phyloP scores from a whole-genome alignment of 2,888 invertebrate genomes.

The Malacosoma neustria region DNA sequence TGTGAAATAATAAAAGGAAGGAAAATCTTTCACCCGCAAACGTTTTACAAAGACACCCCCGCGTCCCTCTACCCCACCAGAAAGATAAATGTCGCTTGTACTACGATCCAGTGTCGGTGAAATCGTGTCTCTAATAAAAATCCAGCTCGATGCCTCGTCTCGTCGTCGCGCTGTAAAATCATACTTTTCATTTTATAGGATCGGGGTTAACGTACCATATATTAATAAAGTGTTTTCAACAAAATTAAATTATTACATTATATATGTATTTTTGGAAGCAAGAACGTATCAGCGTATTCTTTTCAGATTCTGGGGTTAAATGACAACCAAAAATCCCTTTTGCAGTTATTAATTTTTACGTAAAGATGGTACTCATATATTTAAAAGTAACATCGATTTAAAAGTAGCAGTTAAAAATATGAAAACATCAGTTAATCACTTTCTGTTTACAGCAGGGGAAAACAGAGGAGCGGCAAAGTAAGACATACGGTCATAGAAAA shows the following conservation, averaged over 20 bases:
- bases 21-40: slow-evolving; percentile 59
- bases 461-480: slow-evolving; percentile 46
- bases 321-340: no score
- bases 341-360: no score
- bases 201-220: slow-evolving; percentile 1
- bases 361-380: no score
- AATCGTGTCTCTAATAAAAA: slow-evolving; percentile 53
- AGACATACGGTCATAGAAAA: slow-evolving; percentile 65
- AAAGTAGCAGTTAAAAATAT: slow-evolving; percentile 33
- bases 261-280: no score
- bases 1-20: slow-evolving; percentile 61
- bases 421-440: slow-evolving; percentile 39
- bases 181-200: slow-evolving; percentile 4
- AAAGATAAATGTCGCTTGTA: slow-evolving; percentile 57
- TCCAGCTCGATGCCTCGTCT: slow-evolving; percentile 13
- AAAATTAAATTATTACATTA: no score
- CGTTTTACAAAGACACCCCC: slow-evolving; percentile 58
- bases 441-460: slow-evolving; percentile 30
- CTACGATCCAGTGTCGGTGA: slow-evolving; percentile 48
- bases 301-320: no score
- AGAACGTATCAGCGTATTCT: no score
- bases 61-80: slow-evolving; percentile 20
- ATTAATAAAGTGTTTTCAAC: neutral
- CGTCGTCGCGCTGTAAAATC: slow-evolving; percentile 5
- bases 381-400: no score